Evolutionary conservation across 2,113 vertebrate species (phyloP).

Genomic region (Lepus americanus): DNA sequence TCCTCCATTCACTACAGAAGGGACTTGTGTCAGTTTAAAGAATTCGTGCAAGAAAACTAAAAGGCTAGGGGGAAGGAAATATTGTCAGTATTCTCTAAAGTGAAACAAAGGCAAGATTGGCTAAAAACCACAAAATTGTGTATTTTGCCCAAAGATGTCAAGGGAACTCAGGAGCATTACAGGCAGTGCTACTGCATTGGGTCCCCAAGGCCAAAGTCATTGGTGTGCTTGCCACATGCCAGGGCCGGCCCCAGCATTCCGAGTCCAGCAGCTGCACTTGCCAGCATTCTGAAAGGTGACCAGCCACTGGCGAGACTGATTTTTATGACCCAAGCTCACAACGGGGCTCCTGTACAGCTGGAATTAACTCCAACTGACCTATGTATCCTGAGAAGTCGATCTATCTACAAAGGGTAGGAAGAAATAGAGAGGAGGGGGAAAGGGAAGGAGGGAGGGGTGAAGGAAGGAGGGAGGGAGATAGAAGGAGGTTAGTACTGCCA

Average conservation of each 20-base stretch:
- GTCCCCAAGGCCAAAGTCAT: neutral
- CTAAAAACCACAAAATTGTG: neutral
- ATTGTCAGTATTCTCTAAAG: neutral
- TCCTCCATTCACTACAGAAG: neutral
- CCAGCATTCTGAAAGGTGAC: neutral
- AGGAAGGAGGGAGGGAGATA: neutral
- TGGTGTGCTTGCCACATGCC: neutral
- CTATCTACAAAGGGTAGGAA: neutral
- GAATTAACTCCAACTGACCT: neutral
- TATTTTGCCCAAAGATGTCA: neutral
- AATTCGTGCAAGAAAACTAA: neutral
- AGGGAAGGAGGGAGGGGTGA: neutral
- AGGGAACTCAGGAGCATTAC: neutral
- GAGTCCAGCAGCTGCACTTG: neutral
- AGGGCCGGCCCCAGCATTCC: neutral
- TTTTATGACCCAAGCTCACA: neutral
- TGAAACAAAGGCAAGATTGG: neutral
- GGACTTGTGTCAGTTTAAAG: neutral
- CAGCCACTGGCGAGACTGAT: too few relatives aligned
- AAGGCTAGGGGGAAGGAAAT: conserved; percentile 1
- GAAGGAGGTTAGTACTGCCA: neutral
- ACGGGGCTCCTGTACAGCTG: neutral
- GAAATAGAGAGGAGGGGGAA: neutral
- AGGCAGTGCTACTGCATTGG: neutral
- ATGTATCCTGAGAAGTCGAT: neutral